Evolutionary conservation across 1,140 invertebrate species (phyloP).

Genomic region (Rhyacophila brunnea): DNA sequence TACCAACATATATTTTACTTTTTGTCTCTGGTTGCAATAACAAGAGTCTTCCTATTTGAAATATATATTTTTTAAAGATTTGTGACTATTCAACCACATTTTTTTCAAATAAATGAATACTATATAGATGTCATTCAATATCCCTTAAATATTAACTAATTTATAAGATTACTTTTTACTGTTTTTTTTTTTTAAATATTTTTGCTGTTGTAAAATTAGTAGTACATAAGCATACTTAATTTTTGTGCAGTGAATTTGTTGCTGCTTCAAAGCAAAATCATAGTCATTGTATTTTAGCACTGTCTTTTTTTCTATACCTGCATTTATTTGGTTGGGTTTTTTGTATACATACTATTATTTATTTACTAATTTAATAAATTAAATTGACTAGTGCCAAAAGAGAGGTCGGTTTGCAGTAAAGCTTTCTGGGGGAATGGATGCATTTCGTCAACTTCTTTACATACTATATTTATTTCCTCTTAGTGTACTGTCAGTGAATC

Average conservation of each 20-base stretch:
- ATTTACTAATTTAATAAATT: conserved; percentile 6
- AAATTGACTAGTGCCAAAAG: conserved; percentile 13
- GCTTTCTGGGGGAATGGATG: conserved; percentile 27
- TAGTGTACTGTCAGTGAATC: no score
- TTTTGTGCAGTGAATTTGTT: background rate
- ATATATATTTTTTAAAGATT: no score
- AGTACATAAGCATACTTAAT: background rate
- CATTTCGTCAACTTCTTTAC: background rate
- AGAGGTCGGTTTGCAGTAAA: conserved; percentile 21
- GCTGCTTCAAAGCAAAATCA: background rate
- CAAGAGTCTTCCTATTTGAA: no score
- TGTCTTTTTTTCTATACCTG: no score
- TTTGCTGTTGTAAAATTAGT: background rate
- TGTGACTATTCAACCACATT: no score
- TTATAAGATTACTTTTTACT: background rate
- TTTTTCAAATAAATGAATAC: no score
- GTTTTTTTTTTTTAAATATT: background rate
- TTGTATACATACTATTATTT: conserved; percentile 1
- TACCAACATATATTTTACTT: no score
- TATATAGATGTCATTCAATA: no score
- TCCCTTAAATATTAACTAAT: background rate
- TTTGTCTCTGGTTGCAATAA: no score
- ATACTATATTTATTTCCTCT: no score
- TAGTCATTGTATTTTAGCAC: no score
- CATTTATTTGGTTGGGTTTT: conserved; percentile 24